Evolutionary conservation across 2,797 vertebrate species (phyloP), one percentile per base, ranked within the genome.

Genomic region (Scolopax rusticola): DNA sequence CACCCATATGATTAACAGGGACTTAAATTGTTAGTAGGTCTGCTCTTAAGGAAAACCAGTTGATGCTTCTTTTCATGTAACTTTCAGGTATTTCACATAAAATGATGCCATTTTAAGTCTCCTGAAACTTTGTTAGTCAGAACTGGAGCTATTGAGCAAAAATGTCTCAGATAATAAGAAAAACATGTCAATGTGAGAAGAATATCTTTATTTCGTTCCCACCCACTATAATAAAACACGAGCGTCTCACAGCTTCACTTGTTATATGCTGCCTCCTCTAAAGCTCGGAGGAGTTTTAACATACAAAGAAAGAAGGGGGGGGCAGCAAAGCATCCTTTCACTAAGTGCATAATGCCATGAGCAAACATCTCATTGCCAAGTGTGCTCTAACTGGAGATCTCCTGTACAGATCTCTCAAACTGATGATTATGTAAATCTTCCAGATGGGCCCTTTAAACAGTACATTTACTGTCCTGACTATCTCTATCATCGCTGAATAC

Each of bases 341-440:
- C 48, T 25, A 41, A 51, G 70, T 2, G 64, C 84, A 79, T 75
- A 63, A 67, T 53, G 65, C 79, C 67, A 54, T 13, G 50, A 92
- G 48, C 70, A 57, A 93, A 12, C 40, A 20, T 51, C 54, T 75
- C 16, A 6, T 88, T 89, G 92, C 91, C 61, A 83, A 93, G 64
- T 70, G 89, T 80, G 74, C 70, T 90, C 21, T 69, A 74, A 33
- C 75, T 48, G 77, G 67, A 82, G 71, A 68, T 92, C 43, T 74
- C 15, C 36, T 63, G 33, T 5, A n/a, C 68, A 75, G 43, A 89
- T 48, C 90, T 94, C 69, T 79, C 90, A 94, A 41, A 13, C 13
- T 47, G 83, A 80, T 93, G 65, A 33, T 73, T 38, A 40, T 90
- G 79, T 74, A 89, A 93, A 88, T 69, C n/a, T 89, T 77, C 90